phyloP scores from a whole-genome alignment of 2,113 vertebrate species.

The Apaloderma vittatum region DNA sequence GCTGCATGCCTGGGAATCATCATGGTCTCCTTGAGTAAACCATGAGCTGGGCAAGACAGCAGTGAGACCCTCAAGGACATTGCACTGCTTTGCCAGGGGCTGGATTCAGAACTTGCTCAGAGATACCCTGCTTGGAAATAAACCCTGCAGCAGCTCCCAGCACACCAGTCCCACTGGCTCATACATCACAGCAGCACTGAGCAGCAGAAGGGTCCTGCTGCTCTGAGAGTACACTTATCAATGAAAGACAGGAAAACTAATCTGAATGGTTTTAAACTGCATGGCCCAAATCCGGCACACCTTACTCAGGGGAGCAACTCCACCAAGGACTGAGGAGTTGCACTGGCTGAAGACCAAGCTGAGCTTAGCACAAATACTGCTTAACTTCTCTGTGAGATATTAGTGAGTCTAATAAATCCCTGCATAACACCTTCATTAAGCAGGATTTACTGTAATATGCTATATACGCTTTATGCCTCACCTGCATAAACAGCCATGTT shows the following conservation, averaged over 20 bases:
- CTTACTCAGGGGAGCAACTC: neutral
- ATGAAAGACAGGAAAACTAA: neutral
- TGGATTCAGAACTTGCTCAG: accelerated
- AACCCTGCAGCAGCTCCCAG: neutral
- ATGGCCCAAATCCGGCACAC: neutral
- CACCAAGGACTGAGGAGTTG: neutral
- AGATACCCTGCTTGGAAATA: neutral
- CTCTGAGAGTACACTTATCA: neutral
- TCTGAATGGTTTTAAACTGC: neutral
- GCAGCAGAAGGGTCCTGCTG: neutral
- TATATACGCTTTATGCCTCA: conserved; percentile 32
- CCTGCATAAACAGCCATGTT: conserved; percentile 68
- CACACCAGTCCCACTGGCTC: accelerated
- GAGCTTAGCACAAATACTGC: conserved; percentile 6
- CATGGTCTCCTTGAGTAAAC: neutral
- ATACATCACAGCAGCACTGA: neutral
- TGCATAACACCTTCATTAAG: conserved; percentile 43
- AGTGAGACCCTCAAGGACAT: neutral
- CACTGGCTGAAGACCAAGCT: neutral
- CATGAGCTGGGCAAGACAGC: accelerated
- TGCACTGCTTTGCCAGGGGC: accelerated
- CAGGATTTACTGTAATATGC: conserved; percentile 29
- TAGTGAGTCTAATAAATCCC: conserved; percentile 46
- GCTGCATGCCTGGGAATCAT: neutral
- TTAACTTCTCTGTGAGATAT: neutral